These are phyloP conservation scores for Eubasilissa regina DNA, from an alignment of 1,140 invertebrate species.

Conservation along the genomic window DNA sequence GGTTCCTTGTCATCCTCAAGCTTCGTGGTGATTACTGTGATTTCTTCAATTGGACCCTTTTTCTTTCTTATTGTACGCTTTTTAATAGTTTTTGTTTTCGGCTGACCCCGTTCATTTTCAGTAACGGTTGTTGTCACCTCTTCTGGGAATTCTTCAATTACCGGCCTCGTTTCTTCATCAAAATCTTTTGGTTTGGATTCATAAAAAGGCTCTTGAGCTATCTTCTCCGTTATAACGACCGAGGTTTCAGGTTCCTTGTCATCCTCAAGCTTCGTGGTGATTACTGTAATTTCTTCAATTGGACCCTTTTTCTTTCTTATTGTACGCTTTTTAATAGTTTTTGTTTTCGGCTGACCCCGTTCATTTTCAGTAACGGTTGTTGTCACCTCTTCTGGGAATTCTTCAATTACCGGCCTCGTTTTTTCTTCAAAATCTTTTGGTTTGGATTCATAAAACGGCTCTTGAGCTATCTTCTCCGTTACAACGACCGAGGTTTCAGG, in stretches of 20 bases:
- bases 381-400: neutral
- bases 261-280: neutral
- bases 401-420: neutral
- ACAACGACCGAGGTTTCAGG: no score
- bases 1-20: neutral
- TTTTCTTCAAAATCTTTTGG: neutral
- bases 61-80: slow-evolving; percentile 8
- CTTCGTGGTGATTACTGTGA: neutral
- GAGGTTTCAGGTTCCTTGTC: no score
- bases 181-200: no score
- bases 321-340: slow-evolving; percentile 14
- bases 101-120: no score
- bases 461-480: neutral
- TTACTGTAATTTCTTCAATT: neutral
- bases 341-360: neutral
- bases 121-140: slow-evolving; percentile 44
- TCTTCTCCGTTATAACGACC: no score
- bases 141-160: neutral
- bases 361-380: no score
- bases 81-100: neutral
- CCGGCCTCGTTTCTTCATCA: neutral
- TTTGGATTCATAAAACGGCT: neutral
- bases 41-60: slow-evolving; percentile 2
- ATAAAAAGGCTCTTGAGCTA: neutral
- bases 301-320: neutral